Percentiles rank a stretch among this genome's conserved stretches.
Evolutionary conservation across 2,113 vertebrate genomes (phyloP).

Genomic region (Lagopus muta): DNA sequence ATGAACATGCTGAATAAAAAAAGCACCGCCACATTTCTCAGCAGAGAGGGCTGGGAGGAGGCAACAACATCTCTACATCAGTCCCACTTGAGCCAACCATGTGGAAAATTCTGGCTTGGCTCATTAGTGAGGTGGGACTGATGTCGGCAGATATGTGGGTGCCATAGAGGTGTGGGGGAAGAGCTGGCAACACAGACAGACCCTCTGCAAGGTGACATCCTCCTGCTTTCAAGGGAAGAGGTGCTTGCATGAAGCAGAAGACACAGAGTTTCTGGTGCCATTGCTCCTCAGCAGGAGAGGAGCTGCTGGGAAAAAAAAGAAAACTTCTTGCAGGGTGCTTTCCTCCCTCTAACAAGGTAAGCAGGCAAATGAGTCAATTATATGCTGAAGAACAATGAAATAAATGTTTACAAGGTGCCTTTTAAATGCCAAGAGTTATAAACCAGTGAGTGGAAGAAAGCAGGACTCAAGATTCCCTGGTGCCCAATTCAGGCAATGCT

Average conservation of each 20-base stretch:
- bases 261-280: background rate
- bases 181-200: background rate
- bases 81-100: background rate
- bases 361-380: slow-evolving; percentile 48
- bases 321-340: slow-evolving; percentile 50
- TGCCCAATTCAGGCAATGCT: slow-evolving; percentile 64
- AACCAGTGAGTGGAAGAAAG: slow-evolving; percentile 64
- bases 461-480: slow-evolving; percentile 17
- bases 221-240: background rate
- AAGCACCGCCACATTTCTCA: accelerated
- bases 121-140: accelerated
- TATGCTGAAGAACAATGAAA: slow-evolving; percentile 50
- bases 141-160: background rate
- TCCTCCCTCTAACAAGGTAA: slow-evolving; percentile 58
- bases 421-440: slow-evolving; percentile 51
- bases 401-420: slow-evolving; percentile 62
- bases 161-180: background rate
- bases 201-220: background rate
- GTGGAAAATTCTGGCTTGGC: background rate
- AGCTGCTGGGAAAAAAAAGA: background rate
- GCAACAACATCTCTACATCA: background rate
- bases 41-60: background rate
- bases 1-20: background rate
- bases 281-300: background rate
- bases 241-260: background rate